These are phyloP conservation scores for Odontomachus brunneus DNA, from an alignment of 1,140 invertebrate species.

Conservation along the genomic window DNA sequence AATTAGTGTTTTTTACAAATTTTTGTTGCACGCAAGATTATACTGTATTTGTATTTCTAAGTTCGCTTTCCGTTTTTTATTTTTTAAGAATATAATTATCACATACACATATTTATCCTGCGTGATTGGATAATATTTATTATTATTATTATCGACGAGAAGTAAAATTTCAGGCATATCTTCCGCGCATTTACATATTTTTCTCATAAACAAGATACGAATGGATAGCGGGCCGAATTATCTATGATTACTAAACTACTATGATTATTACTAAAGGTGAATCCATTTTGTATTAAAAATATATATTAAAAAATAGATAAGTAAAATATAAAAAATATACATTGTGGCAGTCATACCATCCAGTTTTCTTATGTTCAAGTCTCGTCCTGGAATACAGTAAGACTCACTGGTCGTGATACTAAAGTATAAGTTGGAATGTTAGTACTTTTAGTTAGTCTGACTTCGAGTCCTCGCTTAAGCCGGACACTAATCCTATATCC, in stretches of 20 bases:
- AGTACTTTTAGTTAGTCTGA: constrained; percentile 23
- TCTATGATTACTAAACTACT: constrained; percentile 14
- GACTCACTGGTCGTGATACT: constrained; percentile 7
- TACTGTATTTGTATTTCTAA: not conserved
- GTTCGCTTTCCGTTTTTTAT: constrained; percentile 10
- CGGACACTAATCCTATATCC: constrained; percentile 39
- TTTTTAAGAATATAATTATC: constrained; percentile 21
- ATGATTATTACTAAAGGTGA: constrained; percentile 1
- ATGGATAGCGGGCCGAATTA: not conserved
- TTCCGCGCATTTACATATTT: constrained; percentile 24
- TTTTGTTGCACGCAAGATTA: constrained; percentile 5
- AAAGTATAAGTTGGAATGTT: not conserved
- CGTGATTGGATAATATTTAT: constrained; percentile 24
- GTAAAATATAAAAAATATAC: not conserved
- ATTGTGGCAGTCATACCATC: not conserved
- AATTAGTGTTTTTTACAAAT: not conserved
- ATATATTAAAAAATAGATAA: constrained; percentile 1
- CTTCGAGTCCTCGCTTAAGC: not conserved
- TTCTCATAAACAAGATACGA: not conserved
- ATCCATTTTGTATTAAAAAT: not conserved
- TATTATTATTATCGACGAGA: constrained; percentile 10
- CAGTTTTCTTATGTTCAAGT: not conserved
- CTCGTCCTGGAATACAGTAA: constrained; percentile 30
- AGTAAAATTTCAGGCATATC: constrained; percentile 34
- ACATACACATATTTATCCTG: not conserved